Evolutionary conservation across 2,888 invertebrate species (phyloP).

Genomic region (Bhutanitis thaidina): DNA sequence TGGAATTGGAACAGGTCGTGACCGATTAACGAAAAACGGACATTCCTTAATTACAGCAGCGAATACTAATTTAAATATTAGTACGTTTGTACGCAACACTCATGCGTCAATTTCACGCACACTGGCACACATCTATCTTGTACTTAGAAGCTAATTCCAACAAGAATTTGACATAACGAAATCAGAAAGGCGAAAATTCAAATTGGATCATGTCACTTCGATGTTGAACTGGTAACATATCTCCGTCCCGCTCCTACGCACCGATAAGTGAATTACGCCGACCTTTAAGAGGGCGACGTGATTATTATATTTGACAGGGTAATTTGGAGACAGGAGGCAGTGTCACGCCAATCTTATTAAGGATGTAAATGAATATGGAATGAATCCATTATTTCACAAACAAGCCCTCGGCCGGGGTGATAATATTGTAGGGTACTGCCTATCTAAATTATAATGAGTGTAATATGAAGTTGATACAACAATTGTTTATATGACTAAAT

Average conservation of each 20-base stretch:
- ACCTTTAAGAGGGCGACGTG: slow-evolving; percentile 42
- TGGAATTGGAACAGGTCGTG: too few relatives aligned
- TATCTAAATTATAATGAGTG: slow-evolving; percentile 34
- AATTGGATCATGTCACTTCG: slow-evolving; percentile 60
- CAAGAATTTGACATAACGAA: slow-evolving; percentile 60
- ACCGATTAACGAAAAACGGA: too few relatives aligned
- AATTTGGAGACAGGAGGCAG: slow-evolving; percentile 59
- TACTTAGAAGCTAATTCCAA: slow-evolving; percentile 43
- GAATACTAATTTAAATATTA: too few relatives aligned
- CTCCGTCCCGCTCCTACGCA: slow-evolving; percentile 36
- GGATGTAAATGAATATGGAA: slow-evolving; percentile 78
- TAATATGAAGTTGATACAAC: slow-evolving; percentile 40
- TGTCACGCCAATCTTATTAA: slow-evolving; percentile 71
- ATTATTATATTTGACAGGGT: slow-evolving; percentile 72
- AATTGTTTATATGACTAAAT: too few relatives aligned
- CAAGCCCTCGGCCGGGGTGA: slow-evolving; percentile 57
- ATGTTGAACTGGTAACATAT: slow-evolving; percentile 34
- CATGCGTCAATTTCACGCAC: slow-evolving; percentile 23
- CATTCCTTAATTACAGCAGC: too few relatives aligned
- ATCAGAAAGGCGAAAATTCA: slow-evolving; percentile 64
- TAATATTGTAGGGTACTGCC: slow-evolving; percentile 56
- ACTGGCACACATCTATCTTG: slow-evolving; percentile 33
- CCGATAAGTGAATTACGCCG: slow-evolving; percentile 35
- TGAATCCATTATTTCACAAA: slow-evolving; percentile 78
- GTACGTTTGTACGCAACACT: too few relatives aligned